Percentiles rank a stretch among this genome's conserved stretches.
phyloP scores from a whole-genome alignment of 1,140 invertebrate genomes.

The Doryteuthis pealeii region DNA sequence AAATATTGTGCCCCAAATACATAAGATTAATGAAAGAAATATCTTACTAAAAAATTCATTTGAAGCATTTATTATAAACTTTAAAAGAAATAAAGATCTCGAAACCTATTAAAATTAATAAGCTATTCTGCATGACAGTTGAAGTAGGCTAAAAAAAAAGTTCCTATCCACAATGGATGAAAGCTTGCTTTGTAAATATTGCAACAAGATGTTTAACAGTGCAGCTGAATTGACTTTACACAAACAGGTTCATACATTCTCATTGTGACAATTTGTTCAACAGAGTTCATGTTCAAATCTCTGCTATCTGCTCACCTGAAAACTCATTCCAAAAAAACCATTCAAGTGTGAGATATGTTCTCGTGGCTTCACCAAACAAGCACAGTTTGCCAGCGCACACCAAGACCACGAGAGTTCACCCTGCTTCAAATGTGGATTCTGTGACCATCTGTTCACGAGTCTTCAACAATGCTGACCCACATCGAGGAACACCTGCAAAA shows the following conservation, averaged over 20 bases:
- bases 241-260: not conserved
- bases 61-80: too few species aligned
- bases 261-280: not conserved
- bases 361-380: not conserved
- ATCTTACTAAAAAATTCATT: too few species aligned
- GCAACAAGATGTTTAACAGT: not conserved
- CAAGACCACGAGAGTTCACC: not conserved
- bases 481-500: not conserved
- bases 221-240: not conserved
- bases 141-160: not conserved
- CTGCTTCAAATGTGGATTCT: not conserved
- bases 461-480: not conserved
- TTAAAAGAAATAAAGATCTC: too few species aligned
- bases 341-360: not conserved
- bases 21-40: too few species aligned
- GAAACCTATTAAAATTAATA: too few species aligned
- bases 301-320: not conserved
- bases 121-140: too few species aligned
- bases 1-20: too few species aligned
- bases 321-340: not conserved
- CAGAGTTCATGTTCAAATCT: constrained; percentile 2
- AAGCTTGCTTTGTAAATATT: not conserved
- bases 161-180: not conserved
- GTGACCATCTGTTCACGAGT: not conserved
- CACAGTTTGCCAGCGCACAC: not conserved